phyloP scores from a whole-genome alignment of 2,113 vertebrate species.

The Tiliqua scincoides region DNA sequence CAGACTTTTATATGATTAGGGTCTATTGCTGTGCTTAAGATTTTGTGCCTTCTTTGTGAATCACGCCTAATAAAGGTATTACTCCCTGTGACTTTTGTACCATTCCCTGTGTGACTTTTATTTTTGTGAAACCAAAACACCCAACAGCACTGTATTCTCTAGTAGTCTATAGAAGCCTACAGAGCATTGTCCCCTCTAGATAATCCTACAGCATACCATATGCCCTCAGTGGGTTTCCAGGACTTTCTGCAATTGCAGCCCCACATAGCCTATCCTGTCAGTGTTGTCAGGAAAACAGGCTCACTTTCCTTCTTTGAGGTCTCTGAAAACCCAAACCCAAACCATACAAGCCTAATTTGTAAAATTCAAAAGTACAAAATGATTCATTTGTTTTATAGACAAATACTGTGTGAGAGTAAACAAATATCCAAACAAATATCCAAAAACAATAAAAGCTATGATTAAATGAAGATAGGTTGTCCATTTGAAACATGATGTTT shows the following conservation, averaged over 20 bases:
- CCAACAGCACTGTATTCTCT: neutral
- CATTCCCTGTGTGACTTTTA: too few species aligned
- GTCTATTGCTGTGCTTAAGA: too few species aligned
- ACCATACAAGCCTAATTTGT: neutral
- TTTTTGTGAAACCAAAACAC: neutral
- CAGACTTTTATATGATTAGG: too few species aligned
- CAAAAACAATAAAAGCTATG: neutral
- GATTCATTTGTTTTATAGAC: neutral
- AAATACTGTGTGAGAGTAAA: neutral
- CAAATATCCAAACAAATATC: neutral
- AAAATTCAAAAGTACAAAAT: neutral
- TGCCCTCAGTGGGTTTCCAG: neutral
- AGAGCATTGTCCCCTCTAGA: neutral
- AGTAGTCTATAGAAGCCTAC: neutral
- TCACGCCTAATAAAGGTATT: too few species aligned
- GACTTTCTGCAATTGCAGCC: neutral
- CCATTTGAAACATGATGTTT: neutral
- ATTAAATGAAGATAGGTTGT: neutral
- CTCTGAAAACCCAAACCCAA: neutral
- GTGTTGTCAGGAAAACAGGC: neutral
- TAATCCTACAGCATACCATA: neutral
- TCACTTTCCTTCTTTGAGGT: neutral
- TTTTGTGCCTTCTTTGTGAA: too few species aligned
- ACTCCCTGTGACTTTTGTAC: neutral
- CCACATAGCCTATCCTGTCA: neutral